These are phyloP conservation scores for Phortica okadai DNA, from an alignment of 2,888 invertebrate genomes.

Conservation along the genomic window DNA sequence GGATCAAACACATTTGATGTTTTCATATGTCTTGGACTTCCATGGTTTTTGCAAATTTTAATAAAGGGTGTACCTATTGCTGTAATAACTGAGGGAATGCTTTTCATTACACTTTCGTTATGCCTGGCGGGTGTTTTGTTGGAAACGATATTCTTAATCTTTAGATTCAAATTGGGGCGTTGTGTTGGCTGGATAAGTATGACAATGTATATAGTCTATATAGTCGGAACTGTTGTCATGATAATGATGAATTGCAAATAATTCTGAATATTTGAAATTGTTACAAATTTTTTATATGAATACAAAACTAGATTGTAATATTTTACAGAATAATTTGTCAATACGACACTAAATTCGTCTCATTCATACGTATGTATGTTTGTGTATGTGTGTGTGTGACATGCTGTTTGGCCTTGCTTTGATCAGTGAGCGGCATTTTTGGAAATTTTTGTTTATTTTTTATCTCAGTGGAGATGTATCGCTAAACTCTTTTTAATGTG, in stretches of 20 bases:
- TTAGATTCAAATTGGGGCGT: background rate
- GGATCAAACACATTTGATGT: slow-evolving; percentile 91
- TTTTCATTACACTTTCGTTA: background rate
- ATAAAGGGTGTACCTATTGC: slow-evolving; percentile 78
- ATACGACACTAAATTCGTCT: background rate
- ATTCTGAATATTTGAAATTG: background rate
- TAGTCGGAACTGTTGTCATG: background rate
- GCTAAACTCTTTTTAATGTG: background rate
- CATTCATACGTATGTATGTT: background rate
- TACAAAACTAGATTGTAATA: no score
- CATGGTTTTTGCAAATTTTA: slow-evolving; percentile 83
- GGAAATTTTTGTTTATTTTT: no score
- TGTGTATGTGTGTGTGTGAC: background rate
- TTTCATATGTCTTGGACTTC: slow-evolving; percentile 85
- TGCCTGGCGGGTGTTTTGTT: background rate
- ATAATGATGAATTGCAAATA: background rate
- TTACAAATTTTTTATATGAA: no score
- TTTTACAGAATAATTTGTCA: no score
- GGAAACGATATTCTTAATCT: background rate
- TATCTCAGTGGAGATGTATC: background rate
- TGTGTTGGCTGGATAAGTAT: background rate
- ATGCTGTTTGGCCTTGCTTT: no score
- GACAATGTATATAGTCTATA: background rate
- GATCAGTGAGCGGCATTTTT: background rate
- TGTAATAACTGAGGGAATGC: slow-evolving; percentile 77